Conservation (phyloP, 2,888 invertebrate genomes). For the Pollenia griseotomentosa region DNA sequence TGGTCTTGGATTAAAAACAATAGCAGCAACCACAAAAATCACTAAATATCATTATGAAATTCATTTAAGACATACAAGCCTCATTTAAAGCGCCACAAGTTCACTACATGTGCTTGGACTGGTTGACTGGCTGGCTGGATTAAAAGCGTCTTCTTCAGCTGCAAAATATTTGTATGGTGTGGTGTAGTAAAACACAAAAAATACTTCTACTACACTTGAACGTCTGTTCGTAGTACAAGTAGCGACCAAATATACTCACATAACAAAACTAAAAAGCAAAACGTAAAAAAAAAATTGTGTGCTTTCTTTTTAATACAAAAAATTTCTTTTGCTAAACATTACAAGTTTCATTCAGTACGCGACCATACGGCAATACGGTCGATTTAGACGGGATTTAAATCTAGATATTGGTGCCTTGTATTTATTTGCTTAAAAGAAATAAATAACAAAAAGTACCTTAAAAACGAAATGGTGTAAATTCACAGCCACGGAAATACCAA, state of each 20-base stretch:
- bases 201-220: constrained; percentile 43
- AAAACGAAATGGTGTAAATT: constrained; percentile 45
- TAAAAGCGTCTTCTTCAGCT: constrained; percentile 58
- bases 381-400: constrained; percentile 75
- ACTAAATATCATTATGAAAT: constrained; percentile 57
- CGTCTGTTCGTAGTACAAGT: constrained; percentile 43
- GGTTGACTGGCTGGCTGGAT: constrained; percentile 44
- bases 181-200: constrained; percentile 58
- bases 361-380: constrained; percentile 80
- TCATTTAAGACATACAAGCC: constrained; percentile 6
- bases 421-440: constrained; percentile 46
- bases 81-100: constrained; percentile 41
- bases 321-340: constrained; percentile 80
- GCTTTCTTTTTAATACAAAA: constrained; percentile 80
- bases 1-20: constrained; percentile 13
- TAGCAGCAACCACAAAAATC: constrained; percentile 20
- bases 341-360: constrained; percentile 82
- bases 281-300: constrained; percentile 72
- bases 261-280: constrained; percentile 69
- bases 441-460: constrained; percentile 34
- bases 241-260: constrained; percentile 58
- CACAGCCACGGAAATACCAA: constrained; percentile 46
- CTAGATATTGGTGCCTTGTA: constrained; percentile 12
- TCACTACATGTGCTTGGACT: constrained; percentile 32
- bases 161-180: constrained; percentile 57